Conservation (phyloP, 2,888 invertebrate species). For the Siphonodentalium dalli region DNA sequence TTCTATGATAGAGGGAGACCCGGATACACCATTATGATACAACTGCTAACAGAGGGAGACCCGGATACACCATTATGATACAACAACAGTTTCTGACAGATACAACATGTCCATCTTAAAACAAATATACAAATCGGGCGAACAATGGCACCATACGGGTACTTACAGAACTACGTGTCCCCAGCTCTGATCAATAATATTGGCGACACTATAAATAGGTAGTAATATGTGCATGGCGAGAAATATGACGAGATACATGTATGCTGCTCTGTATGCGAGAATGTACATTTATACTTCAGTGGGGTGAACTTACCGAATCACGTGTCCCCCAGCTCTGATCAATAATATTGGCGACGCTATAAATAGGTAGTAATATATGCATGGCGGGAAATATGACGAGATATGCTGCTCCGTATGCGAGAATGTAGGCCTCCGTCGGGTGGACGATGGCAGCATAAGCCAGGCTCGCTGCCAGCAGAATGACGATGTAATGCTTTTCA, state of each 20-base stretch:
- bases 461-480: conserved; percentile 40
- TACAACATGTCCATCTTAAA: no score
- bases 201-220: conserved; percentile 45
- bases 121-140: no score
- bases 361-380: conserved; percentile 46
- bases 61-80: no score
- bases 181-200: conserved; percentile 50
- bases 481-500: conserved; percentile 44
- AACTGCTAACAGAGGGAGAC: no score
- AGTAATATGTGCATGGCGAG: conserved; percentile 49
- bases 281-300: no score
- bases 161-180: conserved; percentile 44
- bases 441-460: conserved; percentile 40
- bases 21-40: no score
- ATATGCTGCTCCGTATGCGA: conserved; percentile 40
- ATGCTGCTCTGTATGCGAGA: conserved; percentile 38
- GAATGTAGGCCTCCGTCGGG: conserved; percentile 37
- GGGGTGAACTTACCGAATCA: conserved; percentile 33
- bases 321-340: conserved; percentile 51
- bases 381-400: conserved; percentile 49
- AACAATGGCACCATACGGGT: no score
- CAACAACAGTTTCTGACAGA: no score
- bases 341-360: conserved; percentile 45
- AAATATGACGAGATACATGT: conserved; percentile 46
- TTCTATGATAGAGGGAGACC: no score